Percentiles rank a stretch among this genome's conserved stretches.
These are phyloP conservation scores for Vespertilio murinus DNA, from an alignment of 2,797 vertebrate genomes.

Conservation along the genomic window DNA sequence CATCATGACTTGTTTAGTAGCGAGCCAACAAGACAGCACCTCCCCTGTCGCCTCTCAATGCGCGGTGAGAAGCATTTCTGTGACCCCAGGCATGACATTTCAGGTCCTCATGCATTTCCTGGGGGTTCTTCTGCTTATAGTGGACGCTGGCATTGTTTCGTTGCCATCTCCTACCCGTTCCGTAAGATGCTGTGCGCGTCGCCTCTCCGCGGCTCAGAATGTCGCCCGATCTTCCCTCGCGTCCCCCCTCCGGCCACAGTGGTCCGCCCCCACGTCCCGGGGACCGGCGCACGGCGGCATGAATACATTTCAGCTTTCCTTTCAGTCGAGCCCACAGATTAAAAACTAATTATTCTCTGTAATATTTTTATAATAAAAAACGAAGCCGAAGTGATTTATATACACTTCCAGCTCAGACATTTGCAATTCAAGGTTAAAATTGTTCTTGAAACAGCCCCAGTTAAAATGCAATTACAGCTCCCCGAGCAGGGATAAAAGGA, in stretches of 20 bases:
- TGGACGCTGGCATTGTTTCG: conserved; percentile 71
- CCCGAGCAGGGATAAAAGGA: conserved; percentile 81
- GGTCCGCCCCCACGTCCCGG: conserved; percentile 36
- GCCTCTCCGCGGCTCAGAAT: conserved; percentile 72
- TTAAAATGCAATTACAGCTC: conserved; percentile 84
- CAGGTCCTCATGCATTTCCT: conserved; percentile 22
- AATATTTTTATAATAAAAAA: conserved; percentile 85
- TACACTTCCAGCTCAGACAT: conserved; percentile 79
- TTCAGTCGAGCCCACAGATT: conserved; percentile 77
- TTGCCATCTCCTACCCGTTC: conserved; percentile 61
- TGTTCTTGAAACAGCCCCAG: conserved; percentile 81
- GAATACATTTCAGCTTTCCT: conserved; percentile 75
- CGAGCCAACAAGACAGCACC: conserved; percentile 67
- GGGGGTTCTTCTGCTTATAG: conserved; percentile 63
- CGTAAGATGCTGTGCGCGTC: conserved; percentile 57
- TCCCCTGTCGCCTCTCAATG: conserved; percentile 51
- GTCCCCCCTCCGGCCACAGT: conserved; percentile 42
- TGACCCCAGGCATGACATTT: conserved; percentile 63
- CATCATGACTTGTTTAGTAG: conserved; percentile 69
- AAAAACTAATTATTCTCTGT: conserved; percentile 82
- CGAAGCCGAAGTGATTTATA: conserved; percentile 82
- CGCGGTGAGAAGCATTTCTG: conserved; percentile 61
- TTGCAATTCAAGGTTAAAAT: conserved; percentile 84
- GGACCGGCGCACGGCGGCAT: conserved; percentile 47
- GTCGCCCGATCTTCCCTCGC: conserved; percentile 63